These are phyloP conservation scores for Leptestheria dahalacensis DNA, from an alignment of 1,140 invertebrate genomes.

Conservation along the genomic window DNA sequence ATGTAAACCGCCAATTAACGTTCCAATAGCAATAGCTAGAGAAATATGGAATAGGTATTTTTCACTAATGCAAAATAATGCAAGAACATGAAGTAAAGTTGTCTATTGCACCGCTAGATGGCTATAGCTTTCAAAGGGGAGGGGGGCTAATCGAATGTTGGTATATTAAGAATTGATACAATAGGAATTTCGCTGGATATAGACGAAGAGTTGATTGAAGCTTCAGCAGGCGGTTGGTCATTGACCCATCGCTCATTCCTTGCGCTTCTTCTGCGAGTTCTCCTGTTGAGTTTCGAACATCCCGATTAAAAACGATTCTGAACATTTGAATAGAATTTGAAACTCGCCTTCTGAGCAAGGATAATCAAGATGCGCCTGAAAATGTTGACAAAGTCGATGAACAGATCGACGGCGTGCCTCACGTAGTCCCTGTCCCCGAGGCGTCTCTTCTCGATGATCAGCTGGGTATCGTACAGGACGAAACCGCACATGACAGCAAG, in stretches of 20 bases:
- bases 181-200: not conserved
- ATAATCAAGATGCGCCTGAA: conserved; percentile 80
- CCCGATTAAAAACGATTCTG: no score
- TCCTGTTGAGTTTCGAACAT: not conserved
- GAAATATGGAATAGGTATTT: no score
- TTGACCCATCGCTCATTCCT: not conserved
- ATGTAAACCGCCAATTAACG: no score
- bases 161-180: no score
- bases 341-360: conserved; percentile 58
- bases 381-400: conserved; percentile 80
- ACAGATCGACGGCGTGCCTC: conserved; percentile 72
- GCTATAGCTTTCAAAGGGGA: no score
- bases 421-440: conserved; percentile 85
- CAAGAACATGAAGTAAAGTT: no score
- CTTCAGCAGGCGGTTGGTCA: not conserved
- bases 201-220: not conserved
- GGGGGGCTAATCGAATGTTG: no score
- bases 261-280: not conserved
- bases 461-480: conserved; percentile 87
- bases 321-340: not conserved
- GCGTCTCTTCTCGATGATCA: conserved; percentile 83
- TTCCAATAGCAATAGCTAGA: no score
- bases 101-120: no score
- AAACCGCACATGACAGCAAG: conserved; percentile 83
- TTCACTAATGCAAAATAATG: no score